A percentile compares a stretch with the other conserved stretches of the same genome.
These are phyloP conservation scores for Stictocephala bisonia DNA, from an alignment of 2,888 invertebrate species.

Conservation along the genomic window DNA sequence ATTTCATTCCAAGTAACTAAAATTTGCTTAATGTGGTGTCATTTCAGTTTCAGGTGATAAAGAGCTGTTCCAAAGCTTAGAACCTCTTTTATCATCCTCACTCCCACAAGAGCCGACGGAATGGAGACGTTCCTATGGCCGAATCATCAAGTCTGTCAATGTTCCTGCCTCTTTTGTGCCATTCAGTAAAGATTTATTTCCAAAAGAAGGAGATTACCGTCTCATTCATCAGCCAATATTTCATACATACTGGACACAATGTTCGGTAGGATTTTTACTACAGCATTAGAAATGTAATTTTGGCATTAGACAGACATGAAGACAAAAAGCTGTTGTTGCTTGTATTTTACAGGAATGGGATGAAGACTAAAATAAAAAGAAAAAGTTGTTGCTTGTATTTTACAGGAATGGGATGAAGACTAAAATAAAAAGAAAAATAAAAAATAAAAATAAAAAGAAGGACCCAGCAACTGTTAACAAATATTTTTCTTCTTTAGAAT, in stretches of 20 bases:
- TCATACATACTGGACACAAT: slow-evolving; percentile 96
- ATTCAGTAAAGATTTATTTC: slow-evolving; percentile 79
- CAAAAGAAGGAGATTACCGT: slow-evolving; percentile 79
- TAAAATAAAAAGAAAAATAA: no score
- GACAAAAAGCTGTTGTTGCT: no score
- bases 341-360: no score
- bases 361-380: no score
- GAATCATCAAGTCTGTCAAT: slow-evolving; percentile 85
- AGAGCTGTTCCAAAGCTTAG: slow-evolving; percentile 85
- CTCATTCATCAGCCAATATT: slow-evolving; percentile 90
- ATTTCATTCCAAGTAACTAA: no score
- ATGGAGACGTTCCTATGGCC: slow-evolving; percentile 91
- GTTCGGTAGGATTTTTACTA: slow-evolving; percentile 75
- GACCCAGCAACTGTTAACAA: no score
- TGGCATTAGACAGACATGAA: no score
- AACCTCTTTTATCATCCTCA: slow-evolving; percentile 79
- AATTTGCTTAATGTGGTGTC: slow-evolving; percentile 35
- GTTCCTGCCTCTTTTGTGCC: slow-evolving; percentile 85
- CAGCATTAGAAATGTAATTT: background rate
- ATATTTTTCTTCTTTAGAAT: no score
- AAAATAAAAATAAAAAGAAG: no score
- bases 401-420: no score
- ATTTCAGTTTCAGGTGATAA: slow-evolving; percentile 83
- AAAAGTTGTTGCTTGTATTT: no score
- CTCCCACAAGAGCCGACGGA: slow-evolving; percentile 90